A percentile compares a stretch with the other conserved stretches of the same genome.
Evolutionary conservation across 2,888 invertebrate genomes (phyloP).

Genomic region (Vanessa cardui): DNA sequence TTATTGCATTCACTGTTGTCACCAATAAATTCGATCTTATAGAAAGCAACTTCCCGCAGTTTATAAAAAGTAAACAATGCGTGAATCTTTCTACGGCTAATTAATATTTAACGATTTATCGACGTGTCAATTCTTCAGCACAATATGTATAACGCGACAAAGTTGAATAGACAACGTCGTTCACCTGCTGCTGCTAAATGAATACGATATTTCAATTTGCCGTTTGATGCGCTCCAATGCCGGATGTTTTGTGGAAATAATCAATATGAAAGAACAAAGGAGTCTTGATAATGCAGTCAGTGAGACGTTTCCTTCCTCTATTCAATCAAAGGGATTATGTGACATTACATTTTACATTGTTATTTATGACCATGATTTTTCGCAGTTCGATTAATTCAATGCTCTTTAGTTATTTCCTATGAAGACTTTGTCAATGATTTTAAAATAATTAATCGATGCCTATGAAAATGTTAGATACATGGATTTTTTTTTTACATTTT

Average conservation of each 20-base stretch:
- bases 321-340: conserved; percentile 6
- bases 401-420: neutral
- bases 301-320: conserved; percentile 34
- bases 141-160: neutral
- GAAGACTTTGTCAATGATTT: no score
- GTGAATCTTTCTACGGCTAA: no score
- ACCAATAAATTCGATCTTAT: no score
- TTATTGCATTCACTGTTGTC: no score
- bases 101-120: neutral
- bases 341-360: conserved; percentile 16
- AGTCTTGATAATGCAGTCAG: conserved; percentile 27
- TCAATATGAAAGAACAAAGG: conserved; percentile 40
- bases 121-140: neutral
- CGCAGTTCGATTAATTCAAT: neutral
- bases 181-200: conserved; percentile 6
- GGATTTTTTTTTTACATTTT: no score
- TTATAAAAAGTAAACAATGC: no score
- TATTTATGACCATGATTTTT: conserved; percentile 17
- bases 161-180: neutral
- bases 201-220: conserved; percentile 24
- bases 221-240: conserved; percentile 24
- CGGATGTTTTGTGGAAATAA: conserved; percentile 30
- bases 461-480: no score
- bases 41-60: no score
- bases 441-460: no score